Percentiles rank a stretch among this genome's conserved stretches.
phyloP scores from a whole-genome alignment of 2,888 invertebrate genomes.

The Morpho helenor region DNA sequence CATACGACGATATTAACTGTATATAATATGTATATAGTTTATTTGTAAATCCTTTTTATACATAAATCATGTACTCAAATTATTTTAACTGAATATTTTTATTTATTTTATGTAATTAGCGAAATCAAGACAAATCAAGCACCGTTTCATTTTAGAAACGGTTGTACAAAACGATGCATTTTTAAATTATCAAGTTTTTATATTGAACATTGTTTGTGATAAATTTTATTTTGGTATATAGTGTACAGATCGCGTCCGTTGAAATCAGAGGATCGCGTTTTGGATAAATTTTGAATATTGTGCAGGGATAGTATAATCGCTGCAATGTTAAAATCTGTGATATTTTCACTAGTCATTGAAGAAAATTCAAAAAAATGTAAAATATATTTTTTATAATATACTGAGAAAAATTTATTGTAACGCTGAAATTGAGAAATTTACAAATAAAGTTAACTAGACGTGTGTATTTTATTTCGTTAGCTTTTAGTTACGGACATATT shows the following conservation, averaged over 20 bases:
- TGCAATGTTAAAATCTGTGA: slow-evolving; percentile 55
- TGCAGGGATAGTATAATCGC: slow-evolving; percentile 33
- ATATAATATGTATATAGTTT: slow-evolving; percentile 54
- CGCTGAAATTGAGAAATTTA: slow-evolving; percentile 59
- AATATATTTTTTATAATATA: slow-evolving; percentile 46
- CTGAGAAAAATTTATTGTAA: slow-evolving; percentile 68
- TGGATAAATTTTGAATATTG: slow-evolving; percentile 34
- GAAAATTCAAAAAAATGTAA: slow-evolving; percentile 58
- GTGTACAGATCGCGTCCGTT: slow-evolving; percentile 59
- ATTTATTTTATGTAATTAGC: slow-evolving; percentile 15
- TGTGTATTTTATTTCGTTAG: slow-evolving; percentile 34
- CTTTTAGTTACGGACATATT: not conserved
- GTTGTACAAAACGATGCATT: slow-evolving; percentile 46
- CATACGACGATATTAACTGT: no score
- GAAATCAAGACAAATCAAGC: slow-evolving; percentile 17
- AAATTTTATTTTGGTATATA: slow-evolving; percentile 64
- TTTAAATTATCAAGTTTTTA: slow-evolving; percentile 62
- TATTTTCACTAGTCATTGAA: slow-evolving; percentile 47
- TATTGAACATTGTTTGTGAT: slow-evolving; percentile 45
- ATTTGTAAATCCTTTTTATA: slow-evolving; percentile 50
- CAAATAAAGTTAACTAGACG: slow-evolving; percentile 62
- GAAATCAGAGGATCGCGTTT: slow-evolving; percentile 61
- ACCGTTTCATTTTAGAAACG: slow-evolving; percentile 43
- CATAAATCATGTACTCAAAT: slow-evolving; percentile 63
- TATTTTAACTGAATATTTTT: slow-evolving; percentile 14